Conservation (phyloP, 2,113 vertebrate species). For the Mobula hypostoma region DNA sequence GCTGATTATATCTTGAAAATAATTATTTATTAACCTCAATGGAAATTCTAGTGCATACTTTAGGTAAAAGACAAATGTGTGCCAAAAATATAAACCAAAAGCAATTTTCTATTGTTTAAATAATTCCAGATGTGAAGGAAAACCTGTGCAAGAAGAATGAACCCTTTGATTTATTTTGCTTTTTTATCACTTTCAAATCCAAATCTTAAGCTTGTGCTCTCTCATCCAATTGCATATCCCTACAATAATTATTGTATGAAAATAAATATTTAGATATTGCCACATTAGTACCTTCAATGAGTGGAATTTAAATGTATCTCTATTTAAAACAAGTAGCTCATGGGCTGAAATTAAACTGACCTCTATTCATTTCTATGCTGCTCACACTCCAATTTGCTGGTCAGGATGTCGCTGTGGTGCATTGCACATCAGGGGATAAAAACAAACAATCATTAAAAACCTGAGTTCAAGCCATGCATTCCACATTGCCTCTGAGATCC, state of each 20-base stretch:
- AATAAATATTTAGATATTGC: conserved; percentile 9
- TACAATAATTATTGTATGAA: not conserved
- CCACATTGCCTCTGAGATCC: not conserved
- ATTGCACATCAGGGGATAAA: conserved; percentile 14
- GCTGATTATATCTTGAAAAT: not conserved
- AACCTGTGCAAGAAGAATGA: not conserved
- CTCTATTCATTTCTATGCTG: conserved; percentile 25
- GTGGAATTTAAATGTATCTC: not conserved
- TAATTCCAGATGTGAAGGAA: not conserved
- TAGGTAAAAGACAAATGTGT: not conserved
- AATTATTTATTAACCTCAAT: not conserved
- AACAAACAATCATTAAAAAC: conserved; percentile 27
- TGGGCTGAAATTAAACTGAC: not conserved
- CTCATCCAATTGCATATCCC: not conserved
- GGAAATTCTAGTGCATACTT: not conserved
- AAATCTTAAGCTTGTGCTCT: not conserved
- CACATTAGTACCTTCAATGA: not conserved
- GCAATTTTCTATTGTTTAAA: not conserved
- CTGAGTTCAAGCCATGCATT: conserved; percentile 3
- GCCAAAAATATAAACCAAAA: not conserved
- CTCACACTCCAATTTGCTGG: conserved; percentile 7
- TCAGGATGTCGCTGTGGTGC: not conserved
- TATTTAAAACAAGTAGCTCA: not conserved
- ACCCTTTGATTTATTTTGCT: not conserved
- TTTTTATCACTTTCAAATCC: not conserved